Conservation (phyloP, 2,888 invertebrate genomes). For the Drosophila lacicola region DNA sequence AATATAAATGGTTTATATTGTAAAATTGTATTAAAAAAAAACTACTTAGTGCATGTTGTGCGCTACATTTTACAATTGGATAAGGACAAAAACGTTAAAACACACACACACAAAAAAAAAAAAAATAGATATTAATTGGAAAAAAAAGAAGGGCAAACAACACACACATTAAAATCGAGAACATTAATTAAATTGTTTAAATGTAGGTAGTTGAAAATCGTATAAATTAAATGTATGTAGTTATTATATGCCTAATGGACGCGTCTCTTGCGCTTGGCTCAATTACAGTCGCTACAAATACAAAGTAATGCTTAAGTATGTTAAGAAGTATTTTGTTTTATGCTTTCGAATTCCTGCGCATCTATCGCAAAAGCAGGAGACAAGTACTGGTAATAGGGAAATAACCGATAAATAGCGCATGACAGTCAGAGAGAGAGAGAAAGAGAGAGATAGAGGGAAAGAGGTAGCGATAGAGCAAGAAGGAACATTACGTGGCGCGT, state of each 20-base stretch:
- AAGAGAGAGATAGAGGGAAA: background rate
- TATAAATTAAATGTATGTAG: constrained; percentile 27
- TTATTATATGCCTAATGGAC: constrained; percentile 43
- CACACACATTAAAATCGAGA: constrained; percentile 17
- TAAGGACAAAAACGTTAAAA: constrained; percentile 22
- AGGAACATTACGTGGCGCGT: constrained; percentile 5
- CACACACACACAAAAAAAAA: constrained; percentile 3
- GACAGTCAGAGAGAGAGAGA: background rate
- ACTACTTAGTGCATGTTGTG: constrained; percentile 16
- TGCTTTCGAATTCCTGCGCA: constrained; percentile 4
- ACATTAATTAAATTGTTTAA: constrained; percentile 26
- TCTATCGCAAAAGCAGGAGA: constrained; percentile 1
- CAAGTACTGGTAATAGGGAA: constrained; percentile 4
- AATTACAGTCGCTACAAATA: constrained; percentile 56
- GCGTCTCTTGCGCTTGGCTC: constrained; percentile 41
- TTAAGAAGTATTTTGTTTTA: constrained; percentile 29
- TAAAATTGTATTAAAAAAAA: constrained; percentile 33
- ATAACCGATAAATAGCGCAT: background rate
- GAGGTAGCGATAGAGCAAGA: background rate
- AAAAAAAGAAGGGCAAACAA: constrained; percentile 2
- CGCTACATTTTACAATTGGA: constrained; percentile 25
- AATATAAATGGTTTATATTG: constrained; percentile 28
- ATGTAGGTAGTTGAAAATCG: constrained; percentile 24
- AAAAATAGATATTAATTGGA: constrained; percentile 3
- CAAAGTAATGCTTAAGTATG: constrained; percentile 46